Base-by-base conservation (phyloP, 1,140 invertebrate genomes). In the Drosophila neocordata region DNA sequence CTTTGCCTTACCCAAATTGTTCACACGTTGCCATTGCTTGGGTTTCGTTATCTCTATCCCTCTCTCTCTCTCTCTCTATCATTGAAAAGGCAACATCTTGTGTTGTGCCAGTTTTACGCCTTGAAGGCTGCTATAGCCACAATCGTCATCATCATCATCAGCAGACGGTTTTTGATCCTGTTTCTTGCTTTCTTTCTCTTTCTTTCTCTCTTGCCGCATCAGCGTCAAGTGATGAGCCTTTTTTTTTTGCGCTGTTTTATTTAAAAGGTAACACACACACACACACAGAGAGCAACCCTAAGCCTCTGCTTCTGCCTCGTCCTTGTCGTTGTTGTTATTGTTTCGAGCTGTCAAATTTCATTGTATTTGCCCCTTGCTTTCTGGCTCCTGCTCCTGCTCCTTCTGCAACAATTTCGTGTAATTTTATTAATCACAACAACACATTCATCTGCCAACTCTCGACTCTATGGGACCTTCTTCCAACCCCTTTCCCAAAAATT, bases 341-440 rank as follows among this genome's bases (percentile, higher is more conserved):
- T 87, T 82, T 66, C 51, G 78, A 79, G 78, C 82, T 87, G 82
- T 87, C 82, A 88, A 82, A 79, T 82, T 72, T 81, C 22, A 57
- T 65, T 84, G 82, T 77, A 53, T 75, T 59, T 59, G 53, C 56
- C 52, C 24, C 70, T 22, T 20, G 55, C 35, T 48, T 48, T 38
- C 52, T 48, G 51, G 24, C 38, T 61, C 12, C 31, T 61, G 34
- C 35, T 70, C 52, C 58, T 76, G 60, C 31, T 61, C 24, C 35
- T 70, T 57, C 58, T 76, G 60, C 69, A 70, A 58, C 41, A 51
- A 82, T 77, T 85, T 82, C 69, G 41, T 87, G 83, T 88, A 88
- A 79, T 88, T 88, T 88, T 88, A 88, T 88, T 83, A 88, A 88
- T 88, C 83, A 88, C 83, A 88, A 88, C 83, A 88, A 88, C 65